Percentiles rank a stretch among this genome's conserved stretches.
Evolutionary conservation across 1,140 invertebrate species (phyloP).

Genomic region (Pseudachorutes palmiensis): DNA sequence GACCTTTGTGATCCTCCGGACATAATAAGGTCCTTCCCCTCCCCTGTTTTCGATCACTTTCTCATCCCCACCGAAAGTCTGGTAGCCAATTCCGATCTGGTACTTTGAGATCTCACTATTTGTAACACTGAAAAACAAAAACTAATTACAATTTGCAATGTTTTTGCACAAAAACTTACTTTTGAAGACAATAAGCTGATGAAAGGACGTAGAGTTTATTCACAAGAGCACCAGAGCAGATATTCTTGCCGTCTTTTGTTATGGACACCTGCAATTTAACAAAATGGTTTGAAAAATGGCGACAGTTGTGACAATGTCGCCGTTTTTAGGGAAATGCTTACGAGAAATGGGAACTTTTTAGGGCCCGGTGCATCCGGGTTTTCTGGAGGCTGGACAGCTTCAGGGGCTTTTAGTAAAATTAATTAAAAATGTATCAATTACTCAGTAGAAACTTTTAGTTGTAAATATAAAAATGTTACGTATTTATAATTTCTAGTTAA

Average conservation of each 20-base stretch:
- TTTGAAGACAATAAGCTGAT: constrained; percentile 19
- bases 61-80: not conserved
- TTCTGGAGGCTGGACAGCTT: not conserved
- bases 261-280: constrained; percentile 30
- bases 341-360: not conserved
- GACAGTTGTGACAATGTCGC: too few relatives aligned
- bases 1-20: constrained; percentile 22
- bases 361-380: not conserved
- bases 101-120: not conserved
- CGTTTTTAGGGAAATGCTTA: constrained; percentile 2
- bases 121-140: constrained; percentile 7
- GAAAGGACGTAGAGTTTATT: constrained; percentile 24
- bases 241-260: constrained; percentile 19
- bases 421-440: too few relatives aligned
- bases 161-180: too few relatives aligned
- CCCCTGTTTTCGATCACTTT: not conserved
- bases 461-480: too few relatives aligned
- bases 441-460: too few relatives aligned
- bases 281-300: too few relatives aligned
- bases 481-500: too few relatives aligned
- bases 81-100: constrained; percentile 12
- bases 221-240: constrained; percentile 24
- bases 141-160: not conserved
- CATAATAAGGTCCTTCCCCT: constrained; percentile 24
- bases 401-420: not conserved